Base-by-base conservation (phyloP, 2,888 invertebrate genomes). In the Adelphocoris suturalis region DNA sequence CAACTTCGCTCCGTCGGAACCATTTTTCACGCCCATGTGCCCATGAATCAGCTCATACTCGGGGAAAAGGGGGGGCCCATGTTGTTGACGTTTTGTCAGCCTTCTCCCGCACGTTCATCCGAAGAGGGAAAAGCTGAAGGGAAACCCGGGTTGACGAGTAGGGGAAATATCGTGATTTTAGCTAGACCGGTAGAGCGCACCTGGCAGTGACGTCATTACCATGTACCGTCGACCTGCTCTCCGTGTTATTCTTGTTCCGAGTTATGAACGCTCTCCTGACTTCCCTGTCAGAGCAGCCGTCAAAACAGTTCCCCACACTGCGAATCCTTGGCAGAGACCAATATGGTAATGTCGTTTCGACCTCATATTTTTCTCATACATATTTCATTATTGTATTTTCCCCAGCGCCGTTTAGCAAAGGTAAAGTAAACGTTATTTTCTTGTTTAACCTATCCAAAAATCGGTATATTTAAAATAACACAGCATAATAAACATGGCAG, bases 301-400 rank as follows among this genome's bases (percentile, higher is more conserved):
- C 68, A 68, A 68, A 68, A 68, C 68, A 68, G 68, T 52, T 52
- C 52, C 16, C 52, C 52, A 52, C 52, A 52, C 16, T 16, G 5
- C 23, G 68, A 11, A 68, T 68, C 68, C 68, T 68, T 68, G 23
- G 68, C 27, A 23, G 27, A 23, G 23, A 23, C 23, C 68, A 68
- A 68, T 68, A 68, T 68, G 68, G 23, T 68, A 68, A 68, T 68
- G 68, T 12, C 4, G 11, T 68, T 68, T 68, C 68, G 23, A 68
- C 68, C 68, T 68, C 68, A 68, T 68, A 68, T 68, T 68, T 68
- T 68, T 68, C 68, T 68, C 68, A 68, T 68, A 13, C 68, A 68
- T 68, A 68, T 68, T 68, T 68, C 68, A 68, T 68, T 23, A 19
- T 68, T 11, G 23, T 27, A 68, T 68, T 68, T 68, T 27, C 68